Evolutionary conservation across 2,797 vertebrate genomes (phyloP).

Genomic region (Capromys pilorides): DNA sequence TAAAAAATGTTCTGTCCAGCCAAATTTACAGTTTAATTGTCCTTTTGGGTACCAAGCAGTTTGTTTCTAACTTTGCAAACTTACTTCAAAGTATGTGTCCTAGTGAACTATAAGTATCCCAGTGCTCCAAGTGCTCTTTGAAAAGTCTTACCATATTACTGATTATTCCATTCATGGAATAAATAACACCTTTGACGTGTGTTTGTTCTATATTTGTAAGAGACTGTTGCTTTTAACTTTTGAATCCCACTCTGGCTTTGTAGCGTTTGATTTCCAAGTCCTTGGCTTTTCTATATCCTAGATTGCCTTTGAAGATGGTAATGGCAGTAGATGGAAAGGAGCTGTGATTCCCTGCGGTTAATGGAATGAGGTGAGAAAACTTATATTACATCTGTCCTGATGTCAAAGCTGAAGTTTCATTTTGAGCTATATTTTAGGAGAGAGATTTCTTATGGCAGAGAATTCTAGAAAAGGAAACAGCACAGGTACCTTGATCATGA

Average conservation of each 20-base stretch:
- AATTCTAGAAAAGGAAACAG: constrained; percentile 24
- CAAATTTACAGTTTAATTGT: constrained; percentile 42
- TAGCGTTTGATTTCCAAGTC: constrained; percentile 27
- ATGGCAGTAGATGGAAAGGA: constrained; percentile 23
- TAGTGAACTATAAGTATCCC: not conserved
- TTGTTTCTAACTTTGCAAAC: constrained; percentile 48
- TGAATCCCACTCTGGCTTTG: constrained; percentile 48
- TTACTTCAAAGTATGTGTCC: constrained; percentile 62
- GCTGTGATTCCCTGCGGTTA: not conserved
- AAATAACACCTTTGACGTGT: constrained; percentile 23
- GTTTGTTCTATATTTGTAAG: not conserved
- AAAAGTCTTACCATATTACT: constrained; percentile 25
- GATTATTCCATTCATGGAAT: constrained; percentile 13
- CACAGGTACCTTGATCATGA: constrained; percentile 6
- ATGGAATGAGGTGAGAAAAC: not conserved
- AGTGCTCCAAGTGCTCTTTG: constrained; percentile 53
- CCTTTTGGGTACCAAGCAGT: constrained; percentile 25
- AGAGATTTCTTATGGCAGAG: constrained; percentile 24
- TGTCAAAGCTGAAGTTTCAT: not conserved
- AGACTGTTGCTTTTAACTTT: constrained; percentile 55
- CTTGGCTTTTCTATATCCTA: constrained; percentile 3
- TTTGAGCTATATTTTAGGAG: constrained; percentile 37
- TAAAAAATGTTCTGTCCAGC: constrained; percentile 8
- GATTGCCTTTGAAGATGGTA: constrained; percentile 50
- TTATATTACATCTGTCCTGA: not conserved